A percentile compares a stretch with the other conserved stretches of the same genome.
phyloP scores from a whole-genome alignment of 2,888 invertebrate species.

The Choristoneura rosaceana region DNA sequence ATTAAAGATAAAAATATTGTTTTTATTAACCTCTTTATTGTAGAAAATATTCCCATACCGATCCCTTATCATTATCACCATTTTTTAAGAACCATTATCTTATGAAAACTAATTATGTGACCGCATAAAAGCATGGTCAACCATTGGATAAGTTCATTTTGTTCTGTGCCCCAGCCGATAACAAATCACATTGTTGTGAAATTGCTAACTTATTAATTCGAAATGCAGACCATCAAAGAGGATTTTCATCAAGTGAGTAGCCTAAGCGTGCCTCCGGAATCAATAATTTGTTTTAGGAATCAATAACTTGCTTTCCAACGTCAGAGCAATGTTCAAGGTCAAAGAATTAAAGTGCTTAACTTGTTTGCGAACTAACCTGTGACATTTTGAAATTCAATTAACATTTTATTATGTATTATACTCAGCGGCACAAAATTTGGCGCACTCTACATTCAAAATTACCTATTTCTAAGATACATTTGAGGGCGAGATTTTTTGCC shows the following conservation, averaged over 20 bases:
- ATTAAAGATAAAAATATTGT: not conserved
- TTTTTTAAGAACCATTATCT: constrained; percentile 19
- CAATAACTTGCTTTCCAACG: not conserved
- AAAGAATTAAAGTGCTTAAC: not conserved
- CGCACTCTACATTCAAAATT: no score
- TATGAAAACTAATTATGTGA: constrained; percentile 5
- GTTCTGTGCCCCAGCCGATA: constrained; percentile 16
- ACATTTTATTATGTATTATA: no score
- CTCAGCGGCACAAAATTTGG: no score
- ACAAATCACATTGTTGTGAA: not conserved
- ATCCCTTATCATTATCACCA: constrained; percentile 19
- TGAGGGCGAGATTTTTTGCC: no score
- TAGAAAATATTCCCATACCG: constrained; percentile 5
- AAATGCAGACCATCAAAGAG: constrained; percentile 29
- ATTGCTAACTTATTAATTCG: not conserved
- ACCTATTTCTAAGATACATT: no score
- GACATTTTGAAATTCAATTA: not conserved
- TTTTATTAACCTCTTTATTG: not conserved
- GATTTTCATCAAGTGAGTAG: constrained; percentile 28
- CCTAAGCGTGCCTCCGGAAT: not conserved
- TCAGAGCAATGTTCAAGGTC: constrained; percentile 3
- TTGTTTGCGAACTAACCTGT: not conserved
- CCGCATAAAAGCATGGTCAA: constrained; percentile 15
- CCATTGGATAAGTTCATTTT: constrained; percentile 21
- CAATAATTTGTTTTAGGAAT: not conserved